phyloP scores from a whole-genome alignment of 2,797 vertebrate species.

The Calcarius lapponicus region DNA sequence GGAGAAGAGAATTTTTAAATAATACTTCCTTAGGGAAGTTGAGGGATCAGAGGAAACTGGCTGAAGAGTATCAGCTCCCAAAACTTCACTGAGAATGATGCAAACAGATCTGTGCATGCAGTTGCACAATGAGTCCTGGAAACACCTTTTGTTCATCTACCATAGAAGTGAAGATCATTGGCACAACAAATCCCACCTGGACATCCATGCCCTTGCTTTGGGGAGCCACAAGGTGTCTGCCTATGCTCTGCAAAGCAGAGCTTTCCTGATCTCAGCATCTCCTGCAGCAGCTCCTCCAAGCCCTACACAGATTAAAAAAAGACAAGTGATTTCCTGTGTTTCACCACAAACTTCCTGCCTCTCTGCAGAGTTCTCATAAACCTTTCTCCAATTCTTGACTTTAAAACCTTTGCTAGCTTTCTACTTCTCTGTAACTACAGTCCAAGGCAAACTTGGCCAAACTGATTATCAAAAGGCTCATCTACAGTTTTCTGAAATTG shows the following conservation, averaged over 20 bases:
- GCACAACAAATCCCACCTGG: neutral
- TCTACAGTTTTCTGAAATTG: neutral
- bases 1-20: neutral
- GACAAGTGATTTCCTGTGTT: slow-evolving; percentile 10
- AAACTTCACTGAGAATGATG: neutral
- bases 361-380: neutral
- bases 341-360: slow-evolving; percentile 48
- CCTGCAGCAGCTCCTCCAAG: neutral
- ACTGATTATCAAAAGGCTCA: neutral
- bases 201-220: neutral
- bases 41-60: neutral
- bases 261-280: neutral
- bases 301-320: neutral
- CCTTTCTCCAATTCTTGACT: neutral
- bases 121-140: neutral
- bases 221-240: neutral
- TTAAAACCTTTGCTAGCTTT: neutral
- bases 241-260: neutral
- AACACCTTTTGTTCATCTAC: neutral
- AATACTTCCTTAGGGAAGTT: neutral
- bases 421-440: neutral
- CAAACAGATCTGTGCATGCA: neutral
- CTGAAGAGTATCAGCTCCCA: neutral
- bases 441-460: neutral
- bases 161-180: neutral